Base-by-base conservation (phyloP, 1,140 invertebrate species). In the Aphaenogaster ashmeadi region DNA sequence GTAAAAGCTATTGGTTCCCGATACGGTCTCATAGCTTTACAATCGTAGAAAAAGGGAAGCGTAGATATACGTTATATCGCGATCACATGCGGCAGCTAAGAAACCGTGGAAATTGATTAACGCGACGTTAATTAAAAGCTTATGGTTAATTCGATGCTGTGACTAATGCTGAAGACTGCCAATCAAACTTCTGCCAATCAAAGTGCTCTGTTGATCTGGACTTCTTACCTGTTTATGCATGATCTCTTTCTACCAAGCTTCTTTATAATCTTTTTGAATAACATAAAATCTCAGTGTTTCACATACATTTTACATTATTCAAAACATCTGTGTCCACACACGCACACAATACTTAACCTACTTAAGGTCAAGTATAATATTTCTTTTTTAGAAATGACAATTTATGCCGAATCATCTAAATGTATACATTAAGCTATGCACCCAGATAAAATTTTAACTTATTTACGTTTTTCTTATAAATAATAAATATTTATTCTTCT, bases 71-170 rank as follows among this genome's bases (percentile, higher is more conserved):
- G 47, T 72, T 72, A 72, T 33, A 41, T 15, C 18, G 54, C 74
- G 21, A 41, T 44, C n/a, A 56, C 21, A 74, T 27, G 15, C 15
- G 13, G 44, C 27, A 21, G 50, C 33, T 21, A 83, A 21, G 66
- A 60, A 83, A 83, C 50, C 36, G 52, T 11, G 79, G 56, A 83
- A 83, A 38, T 27, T 69, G 66, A 72, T 72, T 83, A 83, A 60
- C 38, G 79, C 41, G 41, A 41, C 66, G 66, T 15, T 72, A 71
- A 83, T 83, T 83, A 83, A 83, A 83, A 41, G 21, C 66, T 56
- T 83, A 71, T 54, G 66, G 79, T 83, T 44, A 67, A 83, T 71
- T 64, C 66, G 79, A 54, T 72, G 3, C 15, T 56, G n/a, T 27
- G 21, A 27, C 58, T 41, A 38, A 9, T 47, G 15, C 60, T 38